Evolutionary conservation across 2,888 invertebrate genomes (phyloP), one percentile per base, ranked within the genome.

Genomic region (Acanthacorydalis orientalis): DNA sequence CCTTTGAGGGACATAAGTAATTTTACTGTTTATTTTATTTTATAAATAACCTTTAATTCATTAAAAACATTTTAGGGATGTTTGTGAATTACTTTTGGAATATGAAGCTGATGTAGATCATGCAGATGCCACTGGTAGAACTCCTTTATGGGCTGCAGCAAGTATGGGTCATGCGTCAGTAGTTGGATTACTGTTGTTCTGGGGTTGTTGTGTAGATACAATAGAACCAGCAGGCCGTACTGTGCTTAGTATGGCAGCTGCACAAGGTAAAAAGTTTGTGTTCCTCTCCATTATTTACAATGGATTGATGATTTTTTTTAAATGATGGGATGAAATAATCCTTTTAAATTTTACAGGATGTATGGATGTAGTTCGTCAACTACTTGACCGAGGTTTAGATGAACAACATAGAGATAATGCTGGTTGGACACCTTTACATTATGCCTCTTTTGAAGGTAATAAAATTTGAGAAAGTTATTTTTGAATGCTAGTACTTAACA

Each of bases 341-440:
- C 10, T 14, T 15, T n/a, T 7, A 3, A 16, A 11, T 32, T 11
- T 40, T 44, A 1, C 57, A 74, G 75, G 80, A 34, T 83, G 84
- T 59, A 83, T 85, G 35, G 87, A 89, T 56, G 90, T 93, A 9
- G 93, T 95, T 1, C 75, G 87, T 15, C 87, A 89, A 59, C 69
- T 96, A 39, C 70, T 96, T 12, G 92, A 89, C 63, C 73, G 91
- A 54, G 95, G 88, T 0, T 61, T 88, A 43, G 88, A 88, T 57
- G 88, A 88, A 57, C 86, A 86, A 51, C 88, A 88, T 59, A 70
- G 87, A 15, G 96, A 96, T 62, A 92, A 93, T 66, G 87, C 89
- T 0, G 95, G 96, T 0, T 96, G 95, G 96, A 95, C 96, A 1
- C 93, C 97, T 0, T 64, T 97, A 47, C 95, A 96, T 62, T 95